Conservation (phyloP, 2,113 vertebrate species). For the Albula goreensis region DNA sequence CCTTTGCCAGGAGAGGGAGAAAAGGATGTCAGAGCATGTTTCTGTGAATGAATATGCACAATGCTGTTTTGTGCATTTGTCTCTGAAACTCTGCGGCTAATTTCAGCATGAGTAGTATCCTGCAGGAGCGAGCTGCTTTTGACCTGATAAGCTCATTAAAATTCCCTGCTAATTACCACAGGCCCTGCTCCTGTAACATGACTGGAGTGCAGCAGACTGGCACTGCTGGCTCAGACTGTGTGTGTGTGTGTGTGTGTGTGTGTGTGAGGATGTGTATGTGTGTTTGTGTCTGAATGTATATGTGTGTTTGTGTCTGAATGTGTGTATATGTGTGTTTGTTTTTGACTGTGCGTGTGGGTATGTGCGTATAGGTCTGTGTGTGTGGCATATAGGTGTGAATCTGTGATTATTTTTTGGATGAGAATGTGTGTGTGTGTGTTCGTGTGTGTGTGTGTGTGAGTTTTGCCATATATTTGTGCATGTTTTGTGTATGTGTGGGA, state of each 20-base stretch:
- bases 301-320: background rate
- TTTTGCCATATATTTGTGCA: background rate
- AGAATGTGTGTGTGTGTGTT: background rate
- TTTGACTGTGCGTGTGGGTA: no score
- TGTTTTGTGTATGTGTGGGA: background rate
- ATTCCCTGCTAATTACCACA: conserved; percentile 74
- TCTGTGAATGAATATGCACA: conserved; percentile 66
- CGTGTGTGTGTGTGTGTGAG: background rate
- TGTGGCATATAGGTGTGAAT: no score
- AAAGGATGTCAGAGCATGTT: conserved; percentile 36
- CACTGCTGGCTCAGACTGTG: conserved; percentile 42
- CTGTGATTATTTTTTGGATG: no score
- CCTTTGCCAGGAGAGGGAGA: conserved; percentile 49
- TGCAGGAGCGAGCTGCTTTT: conserved; percentile 74
- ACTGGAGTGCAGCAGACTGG: conserved; percentile 49
- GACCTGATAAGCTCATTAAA: conserved; percentile 80
- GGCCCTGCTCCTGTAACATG: conserved; percentile 57
- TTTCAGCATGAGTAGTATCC: conserved; percentile 67
- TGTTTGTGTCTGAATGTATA: background rate
- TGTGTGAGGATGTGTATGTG: background rate
- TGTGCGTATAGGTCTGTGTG: background rate
- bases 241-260: background rate
- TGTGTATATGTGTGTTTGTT: background rate
- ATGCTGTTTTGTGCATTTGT: conserved; percentile 55
- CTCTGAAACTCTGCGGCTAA: conserved; percentile 55